Evolutionary conservation across 2,797 vertebrate genomes (phyloP).

Genomic region (Lates japonicus): DNA sequence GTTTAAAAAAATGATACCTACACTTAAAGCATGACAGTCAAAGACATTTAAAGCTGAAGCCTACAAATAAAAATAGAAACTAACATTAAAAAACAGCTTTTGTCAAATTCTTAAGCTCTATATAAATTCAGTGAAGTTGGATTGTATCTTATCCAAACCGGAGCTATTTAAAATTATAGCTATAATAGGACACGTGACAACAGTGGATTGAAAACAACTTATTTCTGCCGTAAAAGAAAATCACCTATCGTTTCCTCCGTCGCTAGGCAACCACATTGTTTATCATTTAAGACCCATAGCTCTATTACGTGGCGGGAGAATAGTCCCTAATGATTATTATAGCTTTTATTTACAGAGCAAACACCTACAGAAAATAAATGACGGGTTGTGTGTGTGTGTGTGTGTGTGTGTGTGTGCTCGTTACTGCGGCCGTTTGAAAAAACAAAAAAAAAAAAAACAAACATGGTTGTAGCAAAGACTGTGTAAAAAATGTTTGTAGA

Average conservation of each 20-base stretch:
- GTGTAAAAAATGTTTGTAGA: background rate
- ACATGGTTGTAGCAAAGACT: no score
- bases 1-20: background rate
- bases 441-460: background rate
- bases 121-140: background rate
- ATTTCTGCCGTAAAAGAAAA: constrained; percentile 37
- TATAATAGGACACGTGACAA: background rate
- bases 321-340: constrained; percentile 54
- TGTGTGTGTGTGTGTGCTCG: background rate
- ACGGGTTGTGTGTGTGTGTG: background rate
- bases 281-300: constrained; percentile 33
- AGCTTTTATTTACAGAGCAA: constrained; percentile 30
- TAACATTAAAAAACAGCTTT: no score
- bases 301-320: constrained; percentile 35
- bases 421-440: background rate
- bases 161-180: constrained; percentile 18
- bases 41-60: background rate
- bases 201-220: constrained; percentile 16
- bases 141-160: background rate
- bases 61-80: background rate
- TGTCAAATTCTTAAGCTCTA: background rate
- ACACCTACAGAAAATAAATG: constrained; percentile 20
- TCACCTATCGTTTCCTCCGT: constrained; percentile 40
- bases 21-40: background rate
- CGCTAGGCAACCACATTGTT: constrained; percentile 60